Percentiles rank a stretch among this genome's conserved stretches.
phyloP scores from a whole-genome alignment of 1,140 invertebrate genomes.

The Colletes latitarsis region DNA sequence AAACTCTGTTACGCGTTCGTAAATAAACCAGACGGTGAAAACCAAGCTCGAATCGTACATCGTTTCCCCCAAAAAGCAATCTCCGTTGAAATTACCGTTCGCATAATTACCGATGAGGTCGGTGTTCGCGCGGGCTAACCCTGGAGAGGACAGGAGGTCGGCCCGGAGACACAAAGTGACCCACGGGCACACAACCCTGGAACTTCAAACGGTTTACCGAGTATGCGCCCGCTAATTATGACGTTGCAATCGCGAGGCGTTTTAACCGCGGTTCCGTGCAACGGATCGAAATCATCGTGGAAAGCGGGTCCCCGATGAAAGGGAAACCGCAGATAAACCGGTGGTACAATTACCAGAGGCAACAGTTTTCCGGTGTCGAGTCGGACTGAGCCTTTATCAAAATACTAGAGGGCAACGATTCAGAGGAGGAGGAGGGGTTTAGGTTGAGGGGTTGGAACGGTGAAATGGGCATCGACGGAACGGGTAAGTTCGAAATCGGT shows the following conservation, averaged over 20 bases:
- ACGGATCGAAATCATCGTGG: not conserved
- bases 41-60: too few species aligned
- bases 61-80: too few species aligned
- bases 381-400: constrained; percentile 4
- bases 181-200: not conserved
- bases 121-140: too few species aligned
- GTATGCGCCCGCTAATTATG: not conserved
- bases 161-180: not conserved
- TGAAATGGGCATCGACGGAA: not conserved
- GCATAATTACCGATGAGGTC: not conserved
- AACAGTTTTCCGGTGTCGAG: not conserved
- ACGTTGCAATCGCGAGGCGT: not conserved
- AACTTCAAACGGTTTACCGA: not conserved
- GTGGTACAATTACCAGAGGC: not conserved
- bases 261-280: not conserved
- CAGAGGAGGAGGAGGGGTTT: not conserved
- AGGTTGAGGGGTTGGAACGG: too few species aligned
- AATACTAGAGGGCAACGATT: not conserved
- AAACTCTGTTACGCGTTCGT: too few species aligned
- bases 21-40: too few species aligned
- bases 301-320: not conserved
- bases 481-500: not conserved
- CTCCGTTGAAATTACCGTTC: not conserved
- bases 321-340: not conserved
- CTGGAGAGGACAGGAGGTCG: too few species aligned